phyloP scores from a whole-genome alignment of 2,797 vertebrate genomes.

The Antennarius maculatus region DNA sequence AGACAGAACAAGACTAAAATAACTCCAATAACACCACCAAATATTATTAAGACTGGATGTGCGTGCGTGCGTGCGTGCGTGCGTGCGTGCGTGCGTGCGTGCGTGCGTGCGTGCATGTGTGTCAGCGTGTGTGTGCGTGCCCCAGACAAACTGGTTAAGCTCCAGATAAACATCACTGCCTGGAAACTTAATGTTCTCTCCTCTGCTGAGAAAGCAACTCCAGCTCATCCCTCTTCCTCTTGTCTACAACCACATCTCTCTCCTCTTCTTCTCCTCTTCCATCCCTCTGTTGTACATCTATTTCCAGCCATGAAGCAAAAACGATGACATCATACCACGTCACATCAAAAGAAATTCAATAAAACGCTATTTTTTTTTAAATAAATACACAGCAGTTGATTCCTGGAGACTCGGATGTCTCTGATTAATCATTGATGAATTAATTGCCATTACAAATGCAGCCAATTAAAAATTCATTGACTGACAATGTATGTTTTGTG shows the following conservation, averaged over 20 bases:
- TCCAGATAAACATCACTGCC: slow-evolving; percentile 25
- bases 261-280: slow-evolving; percentile 1
- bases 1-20: too few species aligned
- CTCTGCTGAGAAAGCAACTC: slow-evolving; percentile 20
- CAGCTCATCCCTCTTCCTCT: neutral
- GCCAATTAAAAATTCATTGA: too few species aligned
- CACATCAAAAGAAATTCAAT: slow-evolving; percentile 22
- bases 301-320: neutral
- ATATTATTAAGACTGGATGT: too few species aligned
- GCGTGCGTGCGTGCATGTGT: too few species aligned
- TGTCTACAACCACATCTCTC: neutral
- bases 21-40: too few species aligned
- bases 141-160: neutral
- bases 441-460: too few species aligned
- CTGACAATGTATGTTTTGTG: too few species aligned
- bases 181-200: slow-evolving; percentile 3
- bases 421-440: too few species aligned
- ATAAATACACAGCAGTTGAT: too few species aligned
- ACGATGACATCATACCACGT: neutral
- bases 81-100: too few species aligned
- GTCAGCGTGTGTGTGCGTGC: neutral
- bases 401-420: too few species aligned
- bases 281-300: neutral
- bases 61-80: neutral
- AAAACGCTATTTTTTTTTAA: too few species aligned